Evolutionary conservation across 2,888 invertebrate genomes (phyloP).

Genomic region (Thereva nobilitata): DNA sequence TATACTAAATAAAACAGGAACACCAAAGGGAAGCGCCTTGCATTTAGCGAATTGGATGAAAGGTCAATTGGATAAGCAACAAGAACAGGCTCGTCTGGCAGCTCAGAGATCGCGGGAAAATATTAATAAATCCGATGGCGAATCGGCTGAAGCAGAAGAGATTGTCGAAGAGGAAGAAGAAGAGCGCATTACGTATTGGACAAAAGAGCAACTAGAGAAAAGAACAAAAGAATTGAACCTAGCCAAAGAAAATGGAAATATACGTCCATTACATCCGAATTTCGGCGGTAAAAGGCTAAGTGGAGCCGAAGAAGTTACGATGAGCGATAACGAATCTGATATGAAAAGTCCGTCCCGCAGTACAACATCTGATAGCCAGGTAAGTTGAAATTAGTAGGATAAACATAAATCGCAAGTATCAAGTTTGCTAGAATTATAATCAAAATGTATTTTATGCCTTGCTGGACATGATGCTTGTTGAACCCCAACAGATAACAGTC

Average conservation of each 20-base stretch:
- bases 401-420: no score
- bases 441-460: constrained; percentile 10
- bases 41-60: constrained; percentile 83
- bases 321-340: constrained; percentile 59
- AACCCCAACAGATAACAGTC: constrained; percentile 69
- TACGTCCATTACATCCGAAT: constrained; percentile 48
- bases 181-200: constrained; percentile 64
- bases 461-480: constrained; percentile 24
- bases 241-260: constrained; percentile 58
- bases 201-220: constrained; percentile 71
- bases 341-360: constrained; percentile 72
- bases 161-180: constrained; percentile 51
- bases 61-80: constrained; percentile 69
- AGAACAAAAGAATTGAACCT: constrained; percentile 72
- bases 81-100: constrained; percentile 56
- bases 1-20: constrained; percentile 65
- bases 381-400: constrained; percentile 51
- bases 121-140: constrained; percentile 49
- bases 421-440: no score
- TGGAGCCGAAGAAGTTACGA: constrained; percentile 59
- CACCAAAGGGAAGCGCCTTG: constrained; percentile 71
- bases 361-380: constrained; percentile 79
- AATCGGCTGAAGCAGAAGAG: constrained; percentile 40
- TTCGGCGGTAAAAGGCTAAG: constrained; percentile 54
- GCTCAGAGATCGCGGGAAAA: constrained; percentile 52